Evolutionary conservation across 2,113 vertebrate genomes (phyloP).

Genomic region (Pitta sordida): DNA sequence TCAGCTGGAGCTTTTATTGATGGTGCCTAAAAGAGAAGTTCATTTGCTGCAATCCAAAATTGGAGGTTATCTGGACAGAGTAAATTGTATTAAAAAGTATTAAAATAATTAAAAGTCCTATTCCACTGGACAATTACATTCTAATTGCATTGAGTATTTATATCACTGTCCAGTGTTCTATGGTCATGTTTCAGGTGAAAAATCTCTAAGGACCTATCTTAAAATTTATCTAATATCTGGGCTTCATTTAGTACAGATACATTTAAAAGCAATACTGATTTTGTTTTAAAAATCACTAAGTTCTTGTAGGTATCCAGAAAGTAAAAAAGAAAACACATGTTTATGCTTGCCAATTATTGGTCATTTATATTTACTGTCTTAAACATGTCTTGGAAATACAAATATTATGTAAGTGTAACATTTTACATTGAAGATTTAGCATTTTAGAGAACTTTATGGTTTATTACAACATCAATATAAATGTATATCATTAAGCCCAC

Average conservation of each 20-base stretch:
- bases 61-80: not conserved
- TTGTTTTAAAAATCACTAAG: not conserved
- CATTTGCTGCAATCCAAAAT: not conserved
- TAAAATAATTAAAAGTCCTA: not conserved
- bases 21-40: not conserved
- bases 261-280: not conserved
- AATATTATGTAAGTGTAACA: not conserved
- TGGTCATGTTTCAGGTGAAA: not conserved
- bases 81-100: not conserved
- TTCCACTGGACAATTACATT: not conserved
- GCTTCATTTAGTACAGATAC: not conserved
- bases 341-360: not conserved
- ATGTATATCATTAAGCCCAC: not conserved
- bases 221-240: not conserved
- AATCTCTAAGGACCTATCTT: not conserved
- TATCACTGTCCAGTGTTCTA: not conserved
- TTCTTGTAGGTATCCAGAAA: not conserved
- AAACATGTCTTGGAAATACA: not conserved
- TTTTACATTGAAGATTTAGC: not conserved
- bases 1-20: slow-evolving; percentile 20
- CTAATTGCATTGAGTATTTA: not conserved
- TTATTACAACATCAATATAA: not conserved
- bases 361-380: not conserved
- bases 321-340: not conserved
- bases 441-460: not conserved